A percentile compares a stretch with the other conserved stretches of the same genome.
phyloP scores from a whole-genome alignment of 2,797 vertebrate genomes.

The Sciurus vulgaris region DNA sequence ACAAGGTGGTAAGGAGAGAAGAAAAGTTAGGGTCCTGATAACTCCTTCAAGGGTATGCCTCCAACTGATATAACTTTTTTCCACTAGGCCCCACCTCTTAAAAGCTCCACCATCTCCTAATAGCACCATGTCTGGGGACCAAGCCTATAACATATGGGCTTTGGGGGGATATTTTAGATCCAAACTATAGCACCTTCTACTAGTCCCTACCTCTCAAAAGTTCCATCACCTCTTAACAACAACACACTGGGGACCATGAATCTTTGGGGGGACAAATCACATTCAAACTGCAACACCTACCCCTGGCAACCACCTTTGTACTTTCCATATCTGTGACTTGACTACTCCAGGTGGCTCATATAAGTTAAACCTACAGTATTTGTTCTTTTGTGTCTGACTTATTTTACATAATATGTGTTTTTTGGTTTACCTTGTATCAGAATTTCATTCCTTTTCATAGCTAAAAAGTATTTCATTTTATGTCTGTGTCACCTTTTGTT shows the following conservation, averaged over 20 bases:
- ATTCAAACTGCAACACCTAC: background rate
- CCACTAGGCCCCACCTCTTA: too few relatives aligned
- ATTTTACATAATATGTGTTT: background rate
- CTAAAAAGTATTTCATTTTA: background rate
- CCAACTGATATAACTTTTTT: too few relatives aligned
- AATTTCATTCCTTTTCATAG: slow-evolving; percentile 18
- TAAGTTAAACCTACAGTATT: too few relatives aligned
- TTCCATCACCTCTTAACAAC: too few relatives aligned
- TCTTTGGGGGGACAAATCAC: background rate
- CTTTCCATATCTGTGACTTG: too few relatives aligned
- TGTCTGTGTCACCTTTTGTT: background rate
- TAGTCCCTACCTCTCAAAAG: too few relatives aligned
- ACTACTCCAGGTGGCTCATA: too few relatives aligned
- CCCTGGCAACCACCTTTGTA: too few relatives aligned
- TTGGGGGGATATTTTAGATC: background rate
- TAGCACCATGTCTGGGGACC: background rate
- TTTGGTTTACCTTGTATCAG: background rate
- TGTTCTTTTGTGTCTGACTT: background rate
- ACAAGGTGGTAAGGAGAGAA: too few relatives aligned
- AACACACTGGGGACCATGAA: background rate
- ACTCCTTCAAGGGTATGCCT: too few relatives aligned
- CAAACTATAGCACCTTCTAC: background rate
- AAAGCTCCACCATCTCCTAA: background rate
- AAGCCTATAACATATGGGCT: background rate
- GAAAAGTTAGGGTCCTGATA: too few relatives aligned